phyloP scores from a whole-genome alignment of 2,113 vertebrate species.

The Camelus bactrianus region DNA sequence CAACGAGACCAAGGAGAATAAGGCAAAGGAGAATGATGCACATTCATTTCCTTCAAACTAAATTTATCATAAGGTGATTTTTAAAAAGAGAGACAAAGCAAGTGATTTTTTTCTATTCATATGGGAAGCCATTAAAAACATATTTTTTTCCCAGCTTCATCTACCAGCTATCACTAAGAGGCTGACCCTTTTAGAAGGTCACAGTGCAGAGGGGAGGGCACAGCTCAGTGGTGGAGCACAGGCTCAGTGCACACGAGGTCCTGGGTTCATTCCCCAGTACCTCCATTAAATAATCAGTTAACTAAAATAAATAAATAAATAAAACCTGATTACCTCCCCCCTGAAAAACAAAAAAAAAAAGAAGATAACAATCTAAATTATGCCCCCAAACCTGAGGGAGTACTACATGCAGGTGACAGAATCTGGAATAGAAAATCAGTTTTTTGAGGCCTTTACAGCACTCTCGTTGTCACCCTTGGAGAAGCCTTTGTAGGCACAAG shows the following conservation, averaged over 20 bases:
- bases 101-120: slow-evolving; percentile 56
- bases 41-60: slow-evolving; percentile 53
- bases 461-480: neutral
- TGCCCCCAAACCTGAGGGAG: neutral
- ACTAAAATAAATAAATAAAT: no score
- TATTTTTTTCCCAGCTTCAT: neutral
- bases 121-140: slow-evolving; percentile 1
- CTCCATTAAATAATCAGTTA: no score
- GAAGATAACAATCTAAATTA: slow-evolving; percentile 29
- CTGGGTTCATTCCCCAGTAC: no score
- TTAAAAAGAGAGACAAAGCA: slow-evolving; percentile 41
- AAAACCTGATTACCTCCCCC: no score
- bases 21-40: slow-evolving; percentile 26
- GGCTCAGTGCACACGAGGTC: no score
- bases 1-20: neutral
- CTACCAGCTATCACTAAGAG: slow-evolving; percentile 25
- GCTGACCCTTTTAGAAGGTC: slow-evolving; percentile 9
- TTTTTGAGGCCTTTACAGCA: neutral
- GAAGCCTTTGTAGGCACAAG: neutral
- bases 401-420: neutral
- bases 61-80: slow-evolving; percentile 24
- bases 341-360: no score
- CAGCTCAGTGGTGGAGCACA: no score
- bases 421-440: neutral
- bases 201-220: no score